phyloP scores from a whole-genome alignment of 1,140 invertebrate species.

The Apis cerana region DNA sequence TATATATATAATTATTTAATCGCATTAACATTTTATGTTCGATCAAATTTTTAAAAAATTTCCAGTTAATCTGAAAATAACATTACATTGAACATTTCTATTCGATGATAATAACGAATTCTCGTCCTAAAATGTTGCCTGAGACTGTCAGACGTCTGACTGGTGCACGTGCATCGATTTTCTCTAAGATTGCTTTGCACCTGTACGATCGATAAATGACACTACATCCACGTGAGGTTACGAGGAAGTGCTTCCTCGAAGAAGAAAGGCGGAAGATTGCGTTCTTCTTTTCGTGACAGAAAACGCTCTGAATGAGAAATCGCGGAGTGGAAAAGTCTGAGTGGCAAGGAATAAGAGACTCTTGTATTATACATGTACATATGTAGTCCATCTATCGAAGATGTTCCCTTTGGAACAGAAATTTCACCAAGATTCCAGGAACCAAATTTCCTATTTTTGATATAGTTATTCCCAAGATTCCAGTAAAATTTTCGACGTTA shows the following conservation, averaged over 20 bases:
- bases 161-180: slow-evolving; percentile 34
- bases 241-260: slow-evolving; percentile 15
- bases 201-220: slow-evolving; percentile 58
- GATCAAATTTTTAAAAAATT: background rate
- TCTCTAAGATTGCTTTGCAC: slow-evolving; percentile 38
- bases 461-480: background rate
- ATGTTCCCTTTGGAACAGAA: background rate
- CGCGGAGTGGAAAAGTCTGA: slow-evolving; percentile 37
- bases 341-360: slow-evolving; percentile 25
- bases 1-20: too few relatives aligned
- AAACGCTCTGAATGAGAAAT: slow-evolving; percentile 49
- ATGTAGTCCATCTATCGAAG: too few relatives aligned
- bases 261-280: slow-evolving; percentile 51
- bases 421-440: background rate
- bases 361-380: too few relatives aligned
- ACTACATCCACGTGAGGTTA: slow-evolving; percentile 5
- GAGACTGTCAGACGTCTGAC: slow-evolving; percentile 26
- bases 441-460: background rate
- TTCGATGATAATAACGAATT: background rate
- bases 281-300: slow-evolving; percentile 41
- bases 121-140: background rate
- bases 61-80: background rate
- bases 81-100: background rate
- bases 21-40: background rate
- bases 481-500: too few relatives aligned